Base-by-base conservation (phyloP, 2,797 vertebrate genomes). In the Apogon hyalosoma region DNA sequence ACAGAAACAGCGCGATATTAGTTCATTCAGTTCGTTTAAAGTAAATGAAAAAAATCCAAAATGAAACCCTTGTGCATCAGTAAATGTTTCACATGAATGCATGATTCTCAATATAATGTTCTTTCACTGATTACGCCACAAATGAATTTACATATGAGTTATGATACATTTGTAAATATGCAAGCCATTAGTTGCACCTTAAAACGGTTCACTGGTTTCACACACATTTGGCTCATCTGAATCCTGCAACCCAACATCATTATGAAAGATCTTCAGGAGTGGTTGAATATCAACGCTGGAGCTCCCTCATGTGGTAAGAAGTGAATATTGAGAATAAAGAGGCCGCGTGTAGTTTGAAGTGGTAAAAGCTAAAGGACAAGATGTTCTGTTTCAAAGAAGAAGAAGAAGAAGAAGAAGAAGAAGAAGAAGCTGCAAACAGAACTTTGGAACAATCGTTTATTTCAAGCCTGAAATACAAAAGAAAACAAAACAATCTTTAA, bases 301-400 rank as follows among this genome's bases (percentile, higher is more conserved):
- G 13, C 14, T 53, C 83, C 82, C 71, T 76, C 90, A 83, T 51
- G 82, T 89, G 90, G 84, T 69, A 7, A 24, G 1, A 75, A 12
- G 18, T 21, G 3, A 6, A 9, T 19, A 2, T 46, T 82, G 42
- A 81, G 75, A 13, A 28, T 46, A 43, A 4, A 39, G 7, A 63
- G 8, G 16, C 14, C 46, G 11, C 7, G 39, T 39, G 18, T 36
- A 45, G 54, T n/a, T 28, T 53, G 38, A 13, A 60, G 31, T 41
- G 24, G 1, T 15, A 10, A n/a, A 9, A 7, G 16, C 24, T 42
- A 1, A 38, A 16, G 38, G 19, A 11, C n/a, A 60, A 31, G 5
- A 21, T 2, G 2, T 2, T 33, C 14, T n/a, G 10, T 53, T 57
- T 4, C 28, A 42, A 15, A 11, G 36, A 24, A 18, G 40, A 13